Percentiles rank a stretch among this genome's conserved stretches.
These are phyloP conservation scores for Eubucco bourcierii DNA, from an alignment of 2,113 vertebrate genomes.

Conservation along the genomic window DNA sequence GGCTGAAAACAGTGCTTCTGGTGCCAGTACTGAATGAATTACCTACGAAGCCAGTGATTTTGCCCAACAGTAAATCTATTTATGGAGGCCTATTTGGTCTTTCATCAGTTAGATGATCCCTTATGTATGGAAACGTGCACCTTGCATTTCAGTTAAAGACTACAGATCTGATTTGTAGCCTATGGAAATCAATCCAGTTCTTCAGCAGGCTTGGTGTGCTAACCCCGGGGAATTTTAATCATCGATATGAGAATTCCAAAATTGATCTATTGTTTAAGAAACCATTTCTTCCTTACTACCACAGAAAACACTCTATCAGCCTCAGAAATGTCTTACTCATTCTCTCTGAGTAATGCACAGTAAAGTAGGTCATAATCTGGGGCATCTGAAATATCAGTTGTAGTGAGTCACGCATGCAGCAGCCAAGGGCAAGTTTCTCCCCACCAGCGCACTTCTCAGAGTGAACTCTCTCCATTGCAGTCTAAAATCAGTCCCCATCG, in stretches of 20 bases:
- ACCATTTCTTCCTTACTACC: background rate
- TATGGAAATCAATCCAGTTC: constrained; percentile 24
- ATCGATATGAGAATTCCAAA: constrained; percentile 16
- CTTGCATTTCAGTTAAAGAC: background rate
- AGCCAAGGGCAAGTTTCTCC: constrained; percentile 7
- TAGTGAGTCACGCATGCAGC: background rate
- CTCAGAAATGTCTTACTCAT: background rate
- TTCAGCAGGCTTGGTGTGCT: background rate
- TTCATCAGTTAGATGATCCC: constrained; percentile 26
- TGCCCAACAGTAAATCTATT: constrained; percentile 39
- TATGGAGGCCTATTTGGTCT: constrained; percentile 4
- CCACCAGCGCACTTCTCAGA: background rate
- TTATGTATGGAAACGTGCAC: background rate
- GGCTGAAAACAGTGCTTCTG: background rate
- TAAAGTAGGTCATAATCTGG: constrained; percentile 56
- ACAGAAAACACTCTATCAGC: background rate
- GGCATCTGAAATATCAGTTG: constrained; percentile 18
- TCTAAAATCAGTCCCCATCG: fast-evolving
- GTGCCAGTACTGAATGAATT: background rate
- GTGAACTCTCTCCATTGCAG: background rate
- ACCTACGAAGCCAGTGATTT: constrained; percentile 23
- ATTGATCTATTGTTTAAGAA: constrained; percentile 44
- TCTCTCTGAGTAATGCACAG: background rate
- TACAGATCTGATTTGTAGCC: constrained; percentile 18
- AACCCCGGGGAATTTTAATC: constrained; percentile 24